A percentile compares a stretch with the other conserved stretches of the same genome.
These are phyloP conservation scores for Geodia barretti DNA, from an alignment of 37 sponge, comb jelly and placozoan species.

Conservation along the genomic window DNA sequence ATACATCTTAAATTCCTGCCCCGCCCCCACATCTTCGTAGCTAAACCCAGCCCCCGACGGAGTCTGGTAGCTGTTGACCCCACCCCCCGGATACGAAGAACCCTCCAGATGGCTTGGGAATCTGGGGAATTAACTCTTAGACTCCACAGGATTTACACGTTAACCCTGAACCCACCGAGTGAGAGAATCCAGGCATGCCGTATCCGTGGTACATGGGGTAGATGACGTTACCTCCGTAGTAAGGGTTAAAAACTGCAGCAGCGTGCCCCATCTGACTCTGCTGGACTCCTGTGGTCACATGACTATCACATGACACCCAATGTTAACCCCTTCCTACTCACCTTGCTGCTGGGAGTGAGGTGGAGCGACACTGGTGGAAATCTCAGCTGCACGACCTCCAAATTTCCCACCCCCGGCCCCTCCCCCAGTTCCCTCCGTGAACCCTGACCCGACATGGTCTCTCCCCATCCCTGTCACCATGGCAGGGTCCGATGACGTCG, in stretches of 20 bases:
- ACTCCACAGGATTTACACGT: no score
- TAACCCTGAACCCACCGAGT: not conserved
- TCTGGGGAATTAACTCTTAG: no score
- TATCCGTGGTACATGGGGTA: not conserved
- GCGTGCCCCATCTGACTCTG: not conserved
- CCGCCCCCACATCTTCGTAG: no score
- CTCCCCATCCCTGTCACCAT: not conserved
- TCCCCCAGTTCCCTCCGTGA: no score
- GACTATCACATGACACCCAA: no score
- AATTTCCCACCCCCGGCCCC: not conserved
- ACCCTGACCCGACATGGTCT: not conserved
- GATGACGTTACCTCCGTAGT: not conserved
- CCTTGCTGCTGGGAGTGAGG: not conserved
- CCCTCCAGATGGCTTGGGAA: constrained; percentile 20
- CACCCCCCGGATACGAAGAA: not conserved
- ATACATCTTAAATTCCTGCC: no score
- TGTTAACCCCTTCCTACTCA: no score
- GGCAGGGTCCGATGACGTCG: not conserved
- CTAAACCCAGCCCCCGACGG: not conserved
- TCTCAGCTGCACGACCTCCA: not conserved
- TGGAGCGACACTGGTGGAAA: not conserved
- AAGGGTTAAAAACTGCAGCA: not conserved
- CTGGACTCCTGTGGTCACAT: not conserved
- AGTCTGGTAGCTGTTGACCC: constrained; percentile 15
- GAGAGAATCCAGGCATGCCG: not conserved